Percentiles rank a stretch among this genome's conserved stretches.
Evolutionary conservation across 2,797 vertebrate genomes (phyloP).

Genomic region (Gymnopithys bicolor): DNA sequence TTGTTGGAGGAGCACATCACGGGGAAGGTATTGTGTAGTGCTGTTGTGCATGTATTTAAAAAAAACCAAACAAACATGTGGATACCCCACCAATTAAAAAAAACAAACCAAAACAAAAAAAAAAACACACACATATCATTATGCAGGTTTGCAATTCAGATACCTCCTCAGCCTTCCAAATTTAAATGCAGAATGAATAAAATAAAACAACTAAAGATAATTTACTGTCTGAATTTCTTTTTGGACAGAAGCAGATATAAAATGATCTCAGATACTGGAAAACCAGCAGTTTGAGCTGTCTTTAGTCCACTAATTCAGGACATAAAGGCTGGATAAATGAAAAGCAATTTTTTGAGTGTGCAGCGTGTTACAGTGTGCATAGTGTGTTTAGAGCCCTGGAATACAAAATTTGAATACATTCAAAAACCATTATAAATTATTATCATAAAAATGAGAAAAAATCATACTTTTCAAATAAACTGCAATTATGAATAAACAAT

Average conservation of each 20-base stretch:
- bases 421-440: not conserved
- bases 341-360: not conserved
- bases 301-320: not conserved
- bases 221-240: not conserved
- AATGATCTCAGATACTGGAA: not conserved
- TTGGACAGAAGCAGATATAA: accelerated
- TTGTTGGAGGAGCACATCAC: not conserved
- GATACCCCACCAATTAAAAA: accelerated
- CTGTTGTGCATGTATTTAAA: not conserved
- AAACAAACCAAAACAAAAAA: accelerated
- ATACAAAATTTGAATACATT: not conserved
- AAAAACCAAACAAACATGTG: not conserved
- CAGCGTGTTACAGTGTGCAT: not conserved
- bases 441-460: not conserved
- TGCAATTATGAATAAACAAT: not conserved
- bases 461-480: not conserved
- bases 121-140: not conserved
- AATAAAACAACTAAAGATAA: not conserved
- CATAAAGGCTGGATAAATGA: not conserved
- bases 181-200: not conserved
- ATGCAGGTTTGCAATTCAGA: not conserved
- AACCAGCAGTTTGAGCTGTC: not conserved
- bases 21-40: not conserved
- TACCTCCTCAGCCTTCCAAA: not conserved
- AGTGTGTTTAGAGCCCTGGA: not conserved